Conservation (phyloP, 2,797 vertebrate genomes). For the Sphaeramia orbicularis region DNA sequence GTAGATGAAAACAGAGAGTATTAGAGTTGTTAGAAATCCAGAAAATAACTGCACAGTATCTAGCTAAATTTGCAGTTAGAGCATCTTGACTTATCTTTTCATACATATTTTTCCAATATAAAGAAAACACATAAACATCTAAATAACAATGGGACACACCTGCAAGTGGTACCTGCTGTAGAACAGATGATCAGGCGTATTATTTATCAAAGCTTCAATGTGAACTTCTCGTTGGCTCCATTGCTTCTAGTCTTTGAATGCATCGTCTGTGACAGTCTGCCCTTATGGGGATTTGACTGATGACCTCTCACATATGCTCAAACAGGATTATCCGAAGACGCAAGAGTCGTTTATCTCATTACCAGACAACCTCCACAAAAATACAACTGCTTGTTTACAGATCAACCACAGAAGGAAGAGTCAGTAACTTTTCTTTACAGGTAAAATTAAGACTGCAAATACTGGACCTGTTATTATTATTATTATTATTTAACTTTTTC, state of each 20-base stretch:
- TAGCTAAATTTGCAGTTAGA: too few relatives aligned
- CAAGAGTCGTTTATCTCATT: constrained; percentile 68
- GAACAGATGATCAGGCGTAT: neutral
- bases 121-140: neutral
- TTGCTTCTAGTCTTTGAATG: constrained; percentile 13
- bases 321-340: constrained; percentile 69
- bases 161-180: constrained; percentile 5
- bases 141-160: constrained; percentile 47
- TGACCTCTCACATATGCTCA: constrained; percentile 44
- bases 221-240: constrained; percentile 1
- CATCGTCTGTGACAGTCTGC: constrained; percentile 28
- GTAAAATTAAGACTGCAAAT: neutral
- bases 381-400: constrained; percentile 28
- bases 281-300: constrained; percentile 63
- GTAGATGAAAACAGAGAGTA: constrained; percentile 11
- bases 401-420: neutral
- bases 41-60: too few relatives aligned
- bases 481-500: neutral
- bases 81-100: too few relatives aligned
- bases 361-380: constrained; percentile 37
- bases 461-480: neutral
- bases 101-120: too few relatives aligned
- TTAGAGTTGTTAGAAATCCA: neutral
- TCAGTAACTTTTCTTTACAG: neutral
- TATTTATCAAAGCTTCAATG: neutral